Base-by-base conservation (phyloP, 2,888 invertebrate species). In the Allygus modestus region DNA sequence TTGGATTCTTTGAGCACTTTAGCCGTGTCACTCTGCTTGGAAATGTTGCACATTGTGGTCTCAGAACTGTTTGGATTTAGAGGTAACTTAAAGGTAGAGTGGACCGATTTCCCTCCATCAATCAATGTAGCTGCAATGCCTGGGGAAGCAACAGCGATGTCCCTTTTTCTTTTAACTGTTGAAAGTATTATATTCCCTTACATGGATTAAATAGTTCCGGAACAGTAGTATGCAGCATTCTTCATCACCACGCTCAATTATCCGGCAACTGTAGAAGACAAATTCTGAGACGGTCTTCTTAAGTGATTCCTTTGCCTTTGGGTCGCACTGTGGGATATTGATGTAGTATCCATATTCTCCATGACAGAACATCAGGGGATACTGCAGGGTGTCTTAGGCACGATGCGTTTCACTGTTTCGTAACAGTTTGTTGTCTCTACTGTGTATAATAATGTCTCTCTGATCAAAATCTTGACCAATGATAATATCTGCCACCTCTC, bases 301-400 rank as follows among this genome's bases (percentile, higher is more conserved):
- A 43, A 23, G 12, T 46, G 81, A 9, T 28, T n/a, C 20, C n/a
- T 77, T 85, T 43, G 85, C 86, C 20, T 23, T n/a, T 15, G 85
- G 85, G 51, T 86, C 83, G 1, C 11, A 54, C 33, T 85, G 84
- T 15, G 46, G 43, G 12, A 88, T 83, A 26, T 86, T 43, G 20
- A 88, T 85, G 46, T 75, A 51, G 79, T 89, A 89, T 15, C 88
- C 88, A 86, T 89, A 88, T 73, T 89, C 86, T n/a, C 88, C 88
- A 79, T 58, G 51, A 17, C 87, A 87, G 84, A 89, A 90, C 75
- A 89, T 86, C 0, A 90, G 41, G 0, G 89, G 89, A 83, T 90
- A 90, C 33, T 87, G 86, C 37, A 90, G 85, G 41, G 89, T 85
- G 83, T 89, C 89, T 28, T 87, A 88, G 0, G 85, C 82, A 37